Base-by-base conservation (phyloP, 2,888 invertebrate species). In the Hydropsyche betteni region DNA sequence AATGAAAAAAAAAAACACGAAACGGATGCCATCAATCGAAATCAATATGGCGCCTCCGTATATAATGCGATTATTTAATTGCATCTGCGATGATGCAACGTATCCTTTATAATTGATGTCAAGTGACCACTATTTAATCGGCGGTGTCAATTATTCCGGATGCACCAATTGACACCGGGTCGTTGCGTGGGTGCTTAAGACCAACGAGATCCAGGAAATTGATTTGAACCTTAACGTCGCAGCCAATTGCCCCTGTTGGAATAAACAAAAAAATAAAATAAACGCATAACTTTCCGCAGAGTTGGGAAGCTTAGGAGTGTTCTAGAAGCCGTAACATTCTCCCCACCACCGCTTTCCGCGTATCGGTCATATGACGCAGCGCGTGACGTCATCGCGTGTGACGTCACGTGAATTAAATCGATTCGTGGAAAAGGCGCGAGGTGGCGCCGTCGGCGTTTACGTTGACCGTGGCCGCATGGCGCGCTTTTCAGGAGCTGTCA, bases 141-240 rank as follows among this genome's bases (percentile, higher is more conserved):
- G 36, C 73, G 58, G 53, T 72, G 78, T 78, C 76, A 76, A 71
- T 74, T 74, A 50, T 38, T 44, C 75, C 76, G 78, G 78, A 78
- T 78, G 78, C 76, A 74, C 68, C 75, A 78, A 68, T 78, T 78
- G 75, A 70, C 34, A 33, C 36, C 36, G n/a, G 44, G 34, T 33
- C 33, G 33, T 33, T n/a, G 64, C n/a, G 36, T 34, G 64, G 24
- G 34, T 36, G 34, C 34, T 64, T 64, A 61, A 24, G 24, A 34
- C 36, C 36, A 7, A 34, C 8, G 36, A 34, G 4, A 34, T 24
- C 33, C 64, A 64, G 64, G 64, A 64, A 64, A 64, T 64, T 64
- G 64, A 64, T 64, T 64, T 64, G 64, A 64, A 36, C 64, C 36
- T 36, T 8, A 8, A n/a, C 34, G 64, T 53, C 53, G n/a, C 34